These are phyloP conservation scores for Oscheius sp. DNA, from an alignment of 2,888 invertebrate genomes.

Conservation along the genomic window DNA sequence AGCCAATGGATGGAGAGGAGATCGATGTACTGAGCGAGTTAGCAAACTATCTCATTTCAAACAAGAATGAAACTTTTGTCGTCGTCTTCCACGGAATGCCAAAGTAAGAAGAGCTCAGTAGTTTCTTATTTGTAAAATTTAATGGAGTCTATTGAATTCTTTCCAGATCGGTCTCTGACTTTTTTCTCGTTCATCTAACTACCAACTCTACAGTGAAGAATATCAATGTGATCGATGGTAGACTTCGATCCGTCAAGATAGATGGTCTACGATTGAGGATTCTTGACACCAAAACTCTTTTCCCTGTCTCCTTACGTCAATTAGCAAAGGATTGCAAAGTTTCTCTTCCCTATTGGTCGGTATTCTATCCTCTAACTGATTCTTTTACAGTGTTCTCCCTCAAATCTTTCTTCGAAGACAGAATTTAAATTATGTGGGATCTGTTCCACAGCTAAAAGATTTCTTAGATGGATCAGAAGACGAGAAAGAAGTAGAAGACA, in stretches of 20 bases:
- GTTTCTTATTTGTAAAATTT: background rate
- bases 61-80: conserved; percentile 1
- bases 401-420: background rate
- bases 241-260: background rate
- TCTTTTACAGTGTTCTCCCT: conserved; percentile 2
- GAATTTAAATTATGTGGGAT: conserved; percentile 2
- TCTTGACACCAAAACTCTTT: conserved; percentile 10
- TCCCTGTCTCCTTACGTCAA: background rate
- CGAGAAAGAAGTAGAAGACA: background rate
- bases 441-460: background rate
- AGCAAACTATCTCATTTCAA: background rate
- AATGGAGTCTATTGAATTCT: too few relatives aligned
- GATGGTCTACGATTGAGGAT: conserved; percentile 6
- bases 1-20: background rate
- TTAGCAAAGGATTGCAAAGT: background rate
- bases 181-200: background rate
- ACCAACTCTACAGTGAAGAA: background rate
- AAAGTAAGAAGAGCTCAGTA: background rate
- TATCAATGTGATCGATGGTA: background rate
- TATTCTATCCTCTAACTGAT: background rate
- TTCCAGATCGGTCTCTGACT: conserved; percentile 6
- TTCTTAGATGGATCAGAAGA: background rate
- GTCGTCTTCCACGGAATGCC: conserved; percentile 22
- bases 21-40: conserved; percentile 5
- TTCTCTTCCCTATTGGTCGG: background rate